Evolutionary conservation across 1,140 invertebrate species (phyloP).

Genomic region (Metopolophium dirhodum): DNA sequence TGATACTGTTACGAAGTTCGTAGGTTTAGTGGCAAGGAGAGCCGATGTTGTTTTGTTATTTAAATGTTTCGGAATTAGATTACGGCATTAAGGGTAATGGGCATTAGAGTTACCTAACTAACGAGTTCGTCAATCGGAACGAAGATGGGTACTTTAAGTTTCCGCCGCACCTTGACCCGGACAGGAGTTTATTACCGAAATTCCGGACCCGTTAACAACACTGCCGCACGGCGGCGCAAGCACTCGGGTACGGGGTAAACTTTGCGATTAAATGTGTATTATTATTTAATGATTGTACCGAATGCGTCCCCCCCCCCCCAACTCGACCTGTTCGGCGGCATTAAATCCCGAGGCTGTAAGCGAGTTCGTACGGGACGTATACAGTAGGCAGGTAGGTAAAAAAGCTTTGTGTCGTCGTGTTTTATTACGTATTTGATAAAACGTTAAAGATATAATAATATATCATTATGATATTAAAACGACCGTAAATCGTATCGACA

Average conservation of each 20-base stretch:
- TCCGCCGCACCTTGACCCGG: not conserved
- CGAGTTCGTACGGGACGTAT: not conserved
- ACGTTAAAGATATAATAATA: no score
- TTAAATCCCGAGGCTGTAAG: not conserved
- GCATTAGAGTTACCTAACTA: not conserved
- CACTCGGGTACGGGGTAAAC: not conserved
- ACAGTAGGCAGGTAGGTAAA: no score
- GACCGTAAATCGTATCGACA: no score
- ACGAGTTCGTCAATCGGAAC: slow-evolving; percentile 22
- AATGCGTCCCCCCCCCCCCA: not conserved
- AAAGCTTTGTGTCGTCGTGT: no score
- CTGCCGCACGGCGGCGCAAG: no score
- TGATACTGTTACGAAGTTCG: slow-evolving; percentile 8
- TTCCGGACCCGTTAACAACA: not conserved
- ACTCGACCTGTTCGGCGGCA: not conserved
- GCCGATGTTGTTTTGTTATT: not conserved
- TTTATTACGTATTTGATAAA: no score
- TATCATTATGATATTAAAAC: no score
- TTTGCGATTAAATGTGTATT: not conserved
- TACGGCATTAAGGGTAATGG: not conserved
- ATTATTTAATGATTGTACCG: not conserved
- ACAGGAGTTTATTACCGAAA: not conserved
- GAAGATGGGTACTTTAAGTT: not conserved
- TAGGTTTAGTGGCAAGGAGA: not conserved
- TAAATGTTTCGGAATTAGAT: slow-evolving; percentile 4